Base-by-base conservation (phyloP, 1,140 invertebrate genomes). In the Drosophila burlai region DNA sequence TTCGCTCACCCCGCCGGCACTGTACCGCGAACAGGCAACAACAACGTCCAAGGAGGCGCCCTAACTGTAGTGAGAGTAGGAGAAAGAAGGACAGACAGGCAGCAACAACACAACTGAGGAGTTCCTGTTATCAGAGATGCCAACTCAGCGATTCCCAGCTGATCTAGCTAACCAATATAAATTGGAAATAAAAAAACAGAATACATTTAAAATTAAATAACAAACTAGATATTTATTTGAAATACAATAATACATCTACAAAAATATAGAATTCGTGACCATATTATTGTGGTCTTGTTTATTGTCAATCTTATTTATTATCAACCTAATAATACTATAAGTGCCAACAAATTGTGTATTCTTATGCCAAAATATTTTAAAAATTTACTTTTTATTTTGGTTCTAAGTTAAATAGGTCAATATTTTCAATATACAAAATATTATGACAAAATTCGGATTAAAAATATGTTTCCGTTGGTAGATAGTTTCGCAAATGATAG, bases 1-100 rank as follows among this genome's bases (percentile, higher is more conserved):
- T 15, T 43, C 43, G 26, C 50, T 43, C 52, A 47, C 57, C 47
- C 29, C 43, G 59, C 46, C 60, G 69, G 66, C 77, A 89, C 82
- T 84, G 81, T 84, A 84, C 81, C 67, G 40, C 40, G 38, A 24
- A 26, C 62, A 65, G 47, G 52, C 64, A 72, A 82, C 46, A 78
- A 75, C 46, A 79, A 76, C 34, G 57, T 49, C 74, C 59, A 16
- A n/a, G 55, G 58, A n/a, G 55, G 58, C 69, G 66, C 62, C 62
- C 45, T 67, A 71, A 71, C 67, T 67, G 67, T 65, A 34, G 67
- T 54, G 67, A 73, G 67, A 72, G 69, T 50, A 50, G 55, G 54
- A 16, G 54, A 49, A 73, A 49, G 38, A 65, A 72, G 69, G 68
- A 73, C 6, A 29, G n/a, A 18, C 18, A 13, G 36, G 38, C 46